Conservation (phyloP, 2,888 invertebrate genomes). For the Rhagophthalmus giganteus region DNA sequence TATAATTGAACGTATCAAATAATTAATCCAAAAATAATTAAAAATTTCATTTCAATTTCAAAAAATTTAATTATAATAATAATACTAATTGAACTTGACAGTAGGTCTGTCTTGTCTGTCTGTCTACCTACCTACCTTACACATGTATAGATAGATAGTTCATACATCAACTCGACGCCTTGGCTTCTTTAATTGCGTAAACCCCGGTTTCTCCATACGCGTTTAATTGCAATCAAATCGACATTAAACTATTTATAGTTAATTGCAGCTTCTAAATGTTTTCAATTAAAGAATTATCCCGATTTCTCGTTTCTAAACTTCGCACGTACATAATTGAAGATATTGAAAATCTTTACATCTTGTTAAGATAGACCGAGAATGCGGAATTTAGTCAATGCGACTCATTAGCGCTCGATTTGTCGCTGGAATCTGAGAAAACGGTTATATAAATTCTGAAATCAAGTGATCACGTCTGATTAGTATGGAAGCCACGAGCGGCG, state of each 20-base stretch:
- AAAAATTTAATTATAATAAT: no score
- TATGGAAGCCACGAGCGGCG: constrained; percentile 35
- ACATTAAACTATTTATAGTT: constrained; percentile 14
- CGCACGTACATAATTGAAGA: constrained; percentile 30
- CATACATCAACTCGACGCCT: no score
- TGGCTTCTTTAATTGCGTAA: no score
- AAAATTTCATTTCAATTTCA: no score
- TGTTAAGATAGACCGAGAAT: constrained; percentile 35
- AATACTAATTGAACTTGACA: no score
- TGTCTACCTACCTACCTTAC: no score
- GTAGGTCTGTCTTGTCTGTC: no score
- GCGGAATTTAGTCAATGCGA: constrained; percentile 39
- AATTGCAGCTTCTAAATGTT: constrained; percentile 11
- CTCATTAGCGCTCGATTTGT: constrained; percentile 39
- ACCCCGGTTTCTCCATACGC: neutral
- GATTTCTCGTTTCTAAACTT: constrained; percentile 14
- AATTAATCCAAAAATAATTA: no score
- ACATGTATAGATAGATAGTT: no score
- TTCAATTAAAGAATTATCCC: constrained; percentile 26
- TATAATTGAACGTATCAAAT: no score
- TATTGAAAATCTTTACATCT: constrained; percentile 38
- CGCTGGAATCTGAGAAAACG: constrained; percentile 37
- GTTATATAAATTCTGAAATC: constrained; percentile 37
- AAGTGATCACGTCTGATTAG: constrained; percentile 37
- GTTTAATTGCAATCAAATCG: constrained; percentile 11